phyloP scores from a whole-genome alignment of 2,113 vertebrate species.

The Bettongia penicillata region DNA sequence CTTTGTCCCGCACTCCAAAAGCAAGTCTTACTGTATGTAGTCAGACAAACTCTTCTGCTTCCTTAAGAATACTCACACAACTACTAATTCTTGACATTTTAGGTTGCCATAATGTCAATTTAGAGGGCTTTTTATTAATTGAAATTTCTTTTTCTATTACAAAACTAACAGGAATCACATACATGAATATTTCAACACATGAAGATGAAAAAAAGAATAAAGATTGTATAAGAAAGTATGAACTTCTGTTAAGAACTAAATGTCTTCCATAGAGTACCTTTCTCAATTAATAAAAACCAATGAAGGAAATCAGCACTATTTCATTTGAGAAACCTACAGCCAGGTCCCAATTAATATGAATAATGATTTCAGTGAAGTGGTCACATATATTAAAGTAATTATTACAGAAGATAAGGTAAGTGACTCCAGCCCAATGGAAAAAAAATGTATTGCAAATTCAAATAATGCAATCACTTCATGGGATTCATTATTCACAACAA shows the following conservation, averaged over 20 bases:
- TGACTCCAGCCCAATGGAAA: not conserved
- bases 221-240: not conserved
- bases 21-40: not conserved
- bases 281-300: not conserved
- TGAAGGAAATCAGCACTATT: not conserved
- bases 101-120: not conserved
- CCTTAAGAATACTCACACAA: not conserved
- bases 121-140: not conserved
- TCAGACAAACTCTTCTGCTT: not conserved
- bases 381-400: not conserved
- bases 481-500: not conserved
- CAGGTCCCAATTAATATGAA: not conserved
- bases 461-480: not conserved
- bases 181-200: not conserved
- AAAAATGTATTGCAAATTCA: not conserved
- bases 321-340: not conserved
- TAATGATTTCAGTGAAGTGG: not conserved
- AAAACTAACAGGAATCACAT: not conserved
- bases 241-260: not conserved
- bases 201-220: not conserved
- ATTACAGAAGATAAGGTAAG: not conserved
- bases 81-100: not conserved
- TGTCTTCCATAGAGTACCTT: not conserved
- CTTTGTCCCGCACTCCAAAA: not conserved
- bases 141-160: not conserved